Base-by-base conservation (phyloP, 2,888 invertebrate species). In the Odontocerum albicorne region DNA sequence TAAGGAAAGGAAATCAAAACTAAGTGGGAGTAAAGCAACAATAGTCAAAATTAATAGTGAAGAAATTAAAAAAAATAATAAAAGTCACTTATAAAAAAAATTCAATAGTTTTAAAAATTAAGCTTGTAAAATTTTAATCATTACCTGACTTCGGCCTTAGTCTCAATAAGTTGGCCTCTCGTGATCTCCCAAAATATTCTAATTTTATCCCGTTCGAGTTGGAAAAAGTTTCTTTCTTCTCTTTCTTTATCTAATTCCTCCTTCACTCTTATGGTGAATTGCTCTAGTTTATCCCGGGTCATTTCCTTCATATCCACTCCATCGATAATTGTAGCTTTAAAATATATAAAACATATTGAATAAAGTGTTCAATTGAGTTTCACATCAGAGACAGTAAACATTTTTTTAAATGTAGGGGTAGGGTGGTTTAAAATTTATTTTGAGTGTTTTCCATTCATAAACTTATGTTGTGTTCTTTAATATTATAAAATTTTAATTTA, bases 161-260 rank as follows among this genome's bases (percentile, higher is more conserved):
- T 84, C 74, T 94, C 92, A 66, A 95, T 92, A 35, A 96, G 73
- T 68, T 96, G 92, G 64, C 90, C 86, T 62, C 92, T 84, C 0
- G 95, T 91, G 49, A 96, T 94, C 72, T 96, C 96, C 96, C 96
- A 97, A 70, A 95, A 96, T 2, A 92, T 92, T 63, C 93, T 83
- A 12, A 96, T 81, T 74, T 96, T 96, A 70, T 96, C 96, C 63
- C 96, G 80, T 75, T 97, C 97, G 65, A 96, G 72, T 73, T 96
- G 96, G 66, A 95, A 96, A 70, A 90, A 96, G 72, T 96, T 96
- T 49, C 97, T 77, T 71, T 97, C 96, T 71, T 96, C 96, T 65
- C 96, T 80, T 72, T 97, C 96, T 53, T 92, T 84, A 67, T 96
- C 96, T 69, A 96, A 80, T 76, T 96, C 95, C 67, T 92, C 92